Base-by-base conservation (phyloP, 2,888 invertebrate genomes). In the Bedellia somnulentella region DNA sequence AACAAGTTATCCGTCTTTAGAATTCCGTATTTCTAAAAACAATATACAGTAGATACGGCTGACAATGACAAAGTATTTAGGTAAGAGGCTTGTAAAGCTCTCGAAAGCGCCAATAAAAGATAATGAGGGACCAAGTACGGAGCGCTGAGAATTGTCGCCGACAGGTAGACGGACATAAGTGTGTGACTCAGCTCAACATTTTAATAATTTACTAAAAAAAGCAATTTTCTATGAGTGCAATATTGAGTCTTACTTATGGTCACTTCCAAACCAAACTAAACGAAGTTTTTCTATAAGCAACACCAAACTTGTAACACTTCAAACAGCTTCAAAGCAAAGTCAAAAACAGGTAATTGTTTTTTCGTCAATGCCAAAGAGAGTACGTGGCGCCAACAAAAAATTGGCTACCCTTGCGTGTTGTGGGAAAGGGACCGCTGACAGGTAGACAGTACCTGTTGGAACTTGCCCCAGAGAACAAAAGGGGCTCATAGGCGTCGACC, bases 91-190 rank as follows among this genome's bases (percentile, higher is more conserved):
- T 10, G 29, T 29, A 29, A 29, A 29, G n/a, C 53, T 55, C 57
- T 64, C 49, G 52, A 60, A n/a, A 53, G 56, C 49, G 58, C 57
- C 60, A 60, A 62, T 66, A 64, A 52, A 45, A 52, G 56, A 52
- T 64, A 66, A 66, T 61, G 58, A 67, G 57, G 51, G 56, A 49
- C 50, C 45, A 42, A 49, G 49, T 55, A 58, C 55, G 50, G 53
- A 53, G 56, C 54, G 64, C 57, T 57, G 51, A 49, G 45, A 51
- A 52, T 49, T 57, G 56, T 54, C 55, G 52, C 47, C 57, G 61
- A 63, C 70, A 71, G 64, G 66, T 68, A 66, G 55, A 41, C 47
- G 47, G n/a, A n/a, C n/a, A 46, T 66, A 66, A 68, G 45, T 67
- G n/a, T 21, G 22, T 29, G 29, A 29, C 13, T 29, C 29, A 29